Evolutionary conservation across 2,888 invertebrate genomes (phyloP).

Genomic region (Tipula unca): DNA sequence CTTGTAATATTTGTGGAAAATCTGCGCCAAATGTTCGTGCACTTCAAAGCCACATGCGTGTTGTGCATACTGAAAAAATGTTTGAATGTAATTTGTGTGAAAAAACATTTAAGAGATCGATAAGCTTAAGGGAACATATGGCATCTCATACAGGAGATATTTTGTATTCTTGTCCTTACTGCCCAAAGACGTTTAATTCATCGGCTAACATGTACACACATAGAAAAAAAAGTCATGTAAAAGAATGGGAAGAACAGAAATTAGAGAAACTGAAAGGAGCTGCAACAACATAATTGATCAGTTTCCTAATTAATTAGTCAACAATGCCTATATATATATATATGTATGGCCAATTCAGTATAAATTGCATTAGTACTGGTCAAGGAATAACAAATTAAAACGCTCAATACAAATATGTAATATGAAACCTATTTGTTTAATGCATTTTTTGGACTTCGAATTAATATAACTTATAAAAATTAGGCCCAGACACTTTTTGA

Average conservation of each 20-base stretch:
- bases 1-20: constrained; percentile 23
- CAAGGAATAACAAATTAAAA: too few species aligned
- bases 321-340: too few species aligned
- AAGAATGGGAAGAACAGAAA: constrained; percentile 24
- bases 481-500: too few species aligned
- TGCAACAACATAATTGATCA: too few species aligned
- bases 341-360: too few species aligned
- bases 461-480: too few species aligned
- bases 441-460: too few species aligned
- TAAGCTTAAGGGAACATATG: constrained; percentile 25
- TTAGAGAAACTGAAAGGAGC: not conserved
- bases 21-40: constrained; percentile 26
- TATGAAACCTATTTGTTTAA: too few species aligned
- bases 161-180: constrained; percentile 26
- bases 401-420: too few species aligned
- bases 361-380: too few species aligned
- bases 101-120: constrained; percentile 24
- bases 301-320: too few species aligned
- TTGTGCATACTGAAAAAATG: constrained; percentile 22
- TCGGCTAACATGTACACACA: constrained; percentile 26
- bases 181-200: constrained; percentile 26
- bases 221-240: constrained; percentile 25
- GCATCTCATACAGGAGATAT: constrained; percentile 25
- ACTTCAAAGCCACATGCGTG: constrained; percentile 24
- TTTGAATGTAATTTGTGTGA: constrained; percentile 25